These are phyloP conservation scores for Nipponia nippon DNA, from an alignment of 2,113 vertebrate species.

Conservation along the genomic window DNA sequence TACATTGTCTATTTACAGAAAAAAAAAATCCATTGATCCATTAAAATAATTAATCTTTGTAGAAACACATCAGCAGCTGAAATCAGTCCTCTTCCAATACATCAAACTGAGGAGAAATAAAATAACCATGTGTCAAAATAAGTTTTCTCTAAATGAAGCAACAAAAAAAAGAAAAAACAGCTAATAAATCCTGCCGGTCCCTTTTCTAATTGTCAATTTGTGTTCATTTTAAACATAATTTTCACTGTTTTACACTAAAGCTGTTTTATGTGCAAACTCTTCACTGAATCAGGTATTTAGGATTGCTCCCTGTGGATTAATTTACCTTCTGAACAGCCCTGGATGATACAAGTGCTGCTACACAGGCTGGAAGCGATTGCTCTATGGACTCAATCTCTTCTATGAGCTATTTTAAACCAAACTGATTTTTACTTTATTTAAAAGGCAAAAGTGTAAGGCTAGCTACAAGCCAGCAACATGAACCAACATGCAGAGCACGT, in stretches of 20 bases:
- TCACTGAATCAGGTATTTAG: slow-evolving; percentile 1
- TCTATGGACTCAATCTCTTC: neutral
- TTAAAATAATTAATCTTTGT: neutral
- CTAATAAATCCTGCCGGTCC: neutral
- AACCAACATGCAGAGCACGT: rapidly evolving
- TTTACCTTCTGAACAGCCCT: slow-evolving; percentile 1
- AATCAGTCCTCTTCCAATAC: neutral
- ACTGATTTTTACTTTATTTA: neutral
- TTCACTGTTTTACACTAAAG: neutral
- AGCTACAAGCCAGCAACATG: neutral
- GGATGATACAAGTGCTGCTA: neutral
- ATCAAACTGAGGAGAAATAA: neutral
- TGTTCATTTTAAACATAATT: neutral
- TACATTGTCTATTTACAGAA: neutral
- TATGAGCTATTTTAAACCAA: neutral
- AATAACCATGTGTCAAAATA: neutral
- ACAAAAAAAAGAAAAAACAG: neutral
- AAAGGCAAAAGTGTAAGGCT: neutral
- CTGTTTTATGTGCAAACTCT: neutral
- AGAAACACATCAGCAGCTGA: neutral
- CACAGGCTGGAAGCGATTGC: neutral
- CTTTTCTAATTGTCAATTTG: neutral
- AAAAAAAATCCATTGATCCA: neutral
- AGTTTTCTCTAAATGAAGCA: neutral
- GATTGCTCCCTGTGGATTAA: slow-evolving; percentile 23